phyloP scores from a whole-genome alignment of 2,888 invertebrate genomes.

The Xestia c-nigrum region DNA sequence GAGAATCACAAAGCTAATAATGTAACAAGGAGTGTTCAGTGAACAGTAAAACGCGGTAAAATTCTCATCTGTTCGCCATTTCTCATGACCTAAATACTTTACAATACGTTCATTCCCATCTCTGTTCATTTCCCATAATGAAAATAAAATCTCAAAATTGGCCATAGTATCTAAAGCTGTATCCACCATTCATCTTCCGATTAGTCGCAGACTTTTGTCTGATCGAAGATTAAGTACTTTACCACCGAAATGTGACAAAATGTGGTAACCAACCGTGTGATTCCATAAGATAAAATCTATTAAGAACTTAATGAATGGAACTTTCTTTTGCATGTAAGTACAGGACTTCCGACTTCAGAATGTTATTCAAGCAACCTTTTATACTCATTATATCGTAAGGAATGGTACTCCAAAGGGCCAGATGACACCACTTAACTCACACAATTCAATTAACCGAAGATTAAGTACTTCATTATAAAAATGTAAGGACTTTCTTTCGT shows the following conservation, averaged over 20 bases:
- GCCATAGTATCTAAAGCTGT: conserved; percentile 20
- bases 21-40: neutral
- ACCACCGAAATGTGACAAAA: conserved; percentile 42
- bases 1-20: neutral
- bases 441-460: conserved; percentile 69
- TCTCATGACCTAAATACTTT: conserved; percentile 39
- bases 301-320: conserved; percentile 58
- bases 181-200: conserved; percentile 52
- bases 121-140: conserved; percentile 40
- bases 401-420: conserved; percentile 63
- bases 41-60: neutral
- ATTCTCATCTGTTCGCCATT: neutral
- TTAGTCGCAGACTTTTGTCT: conserved; percentile 53
- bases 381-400: conserved; percentile 53
- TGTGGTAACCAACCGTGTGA: conserved; percentile 54
- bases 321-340: conserved; percentile 38
- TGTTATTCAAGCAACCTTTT: conserved; percentile 52
- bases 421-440: conserved; percentile 70
- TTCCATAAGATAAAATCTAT: conserved; percentile 57
- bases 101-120: conserved; percentile 42
- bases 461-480: conserved; percentile 65
- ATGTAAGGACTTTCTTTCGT: conserved; percentile 62
- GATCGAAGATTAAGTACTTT: conserved; percentile 44
- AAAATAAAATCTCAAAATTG: conserved; percentile 31
- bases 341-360: conserved; percentile 60